Conservation (phyloP, 2,888 invertebrate genomes). For the Myopa tessellatipennis region DNA sequence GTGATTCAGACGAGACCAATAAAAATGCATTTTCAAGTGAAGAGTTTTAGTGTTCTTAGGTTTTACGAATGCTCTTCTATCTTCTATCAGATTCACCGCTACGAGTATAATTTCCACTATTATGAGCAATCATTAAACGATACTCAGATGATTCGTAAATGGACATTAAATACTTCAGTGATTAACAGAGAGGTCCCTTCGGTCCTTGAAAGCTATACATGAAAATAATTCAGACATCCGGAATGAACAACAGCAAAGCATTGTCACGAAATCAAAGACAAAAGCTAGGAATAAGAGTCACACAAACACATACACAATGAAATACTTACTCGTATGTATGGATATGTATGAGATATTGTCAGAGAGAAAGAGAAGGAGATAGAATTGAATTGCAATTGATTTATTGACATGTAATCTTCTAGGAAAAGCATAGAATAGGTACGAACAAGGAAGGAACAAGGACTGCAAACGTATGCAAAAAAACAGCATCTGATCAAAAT, state of each 20-base stretch:
- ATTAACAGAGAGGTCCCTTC: neutral
- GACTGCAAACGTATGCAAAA: neutral
- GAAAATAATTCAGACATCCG: neutral
- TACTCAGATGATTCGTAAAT: neutral
- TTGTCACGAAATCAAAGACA: slow-evolving; percentile 1
- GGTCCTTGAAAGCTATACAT: neutral
- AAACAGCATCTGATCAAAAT: neutral
- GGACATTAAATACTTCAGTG: neutral
- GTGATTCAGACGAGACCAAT: too few species aligned
- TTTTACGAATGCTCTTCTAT: too few species aligned
- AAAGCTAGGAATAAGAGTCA: neutral
- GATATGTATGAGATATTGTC: too few species aligned
- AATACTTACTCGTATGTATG: neutral
- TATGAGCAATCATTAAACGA: neutral
- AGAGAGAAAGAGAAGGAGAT: neutral
- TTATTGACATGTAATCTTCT: slow-evolving; percentile 22
- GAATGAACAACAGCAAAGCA: neutral
- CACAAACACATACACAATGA: neutral
- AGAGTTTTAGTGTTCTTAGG: too few species aligned
- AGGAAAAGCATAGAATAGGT: neutral
- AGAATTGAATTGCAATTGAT: slow-evolving; percentile 23
- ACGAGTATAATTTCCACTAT: neutral
- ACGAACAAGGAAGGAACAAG: neutral
- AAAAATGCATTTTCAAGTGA: too few species aligned
- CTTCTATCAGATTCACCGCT: too few species aligned